These are phyloP conservation scores for Cosmopolites sordidus DNA, from an alignment of 2,888 invertebrate genomes.

Conservation along the genomic window DNA sequence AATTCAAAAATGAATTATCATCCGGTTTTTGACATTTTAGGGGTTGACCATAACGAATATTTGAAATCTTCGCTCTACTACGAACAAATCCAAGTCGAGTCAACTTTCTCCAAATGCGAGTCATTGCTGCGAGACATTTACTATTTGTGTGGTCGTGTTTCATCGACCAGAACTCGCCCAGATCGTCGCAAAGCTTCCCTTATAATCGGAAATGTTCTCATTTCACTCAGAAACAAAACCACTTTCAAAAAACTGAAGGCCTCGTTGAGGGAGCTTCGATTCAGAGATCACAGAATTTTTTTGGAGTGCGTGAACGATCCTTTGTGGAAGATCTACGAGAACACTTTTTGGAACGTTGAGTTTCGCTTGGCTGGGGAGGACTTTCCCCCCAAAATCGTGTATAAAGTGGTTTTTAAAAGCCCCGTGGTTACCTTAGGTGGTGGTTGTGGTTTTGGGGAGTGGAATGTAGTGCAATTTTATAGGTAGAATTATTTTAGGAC, in stretches of 20 bases:
- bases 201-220: constrained; percentile 1
- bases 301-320: constrained; percentile 4
- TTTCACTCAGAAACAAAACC: not conserved
- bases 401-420: constrained; percentile 6
- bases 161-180: not conserved
- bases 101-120: not conserved
- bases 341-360: not conserved
- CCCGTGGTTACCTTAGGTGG: constrained; percentile 1
- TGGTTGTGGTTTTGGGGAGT: not conserved
- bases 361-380: constrained; percentile 7
- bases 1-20: not conserved
- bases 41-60: not conserved
- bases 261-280: not conserved
- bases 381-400: constrained; percentile 17
- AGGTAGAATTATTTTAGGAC: not conserved
- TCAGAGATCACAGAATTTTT: constrained; percentile 6
- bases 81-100: not conserved
- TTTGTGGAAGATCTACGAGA: constrained; percentile 9
- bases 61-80: not conserved
- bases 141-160: not conserved
- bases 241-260: not conserved
- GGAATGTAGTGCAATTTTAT: constrained; percentile 5
- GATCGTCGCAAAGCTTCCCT: not conserved
- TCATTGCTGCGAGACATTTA: not conserved
- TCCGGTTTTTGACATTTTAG: not conserved